These are phyloP conservation scores for Mythimna lalbum DNA, from an alignment of 2,888 invertebrate genomes.

Conservation along the genomic window DNA sequence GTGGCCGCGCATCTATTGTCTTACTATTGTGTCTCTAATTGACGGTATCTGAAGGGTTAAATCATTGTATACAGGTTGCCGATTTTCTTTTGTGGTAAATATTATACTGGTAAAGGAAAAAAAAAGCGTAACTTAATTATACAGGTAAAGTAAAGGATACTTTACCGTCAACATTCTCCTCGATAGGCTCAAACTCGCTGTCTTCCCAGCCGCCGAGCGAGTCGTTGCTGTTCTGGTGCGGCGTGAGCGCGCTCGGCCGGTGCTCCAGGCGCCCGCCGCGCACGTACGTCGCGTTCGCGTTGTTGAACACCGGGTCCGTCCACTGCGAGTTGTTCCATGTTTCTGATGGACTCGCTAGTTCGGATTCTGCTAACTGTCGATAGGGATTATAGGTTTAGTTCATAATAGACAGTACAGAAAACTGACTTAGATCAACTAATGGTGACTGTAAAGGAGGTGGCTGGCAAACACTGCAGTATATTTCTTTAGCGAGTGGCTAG, in stretches of 20 bases:
- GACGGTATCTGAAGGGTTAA: too few species aligned
- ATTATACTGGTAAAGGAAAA: too few species aligned
- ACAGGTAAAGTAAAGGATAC: too few species aligned
- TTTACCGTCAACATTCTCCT: constrained; percentile 91
- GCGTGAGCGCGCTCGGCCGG: constrained; percentile 74
- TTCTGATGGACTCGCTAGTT: constrained; percentile 91
- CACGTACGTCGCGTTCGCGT: constrained; percentile 81
- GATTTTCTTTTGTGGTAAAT: too few species aligned
- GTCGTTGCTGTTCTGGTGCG: constrained; percentile 88
- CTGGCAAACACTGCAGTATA: too few species aligned
- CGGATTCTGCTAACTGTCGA: constrained; percentile 86
- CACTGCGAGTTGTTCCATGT: constrained; percentile 91
- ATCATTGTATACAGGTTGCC: too few species aligned
- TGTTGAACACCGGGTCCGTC: constrained; percentile 77
- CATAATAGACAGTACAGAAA: constrained; percentile 29
- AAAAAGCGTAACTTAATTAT: too few species aligned
- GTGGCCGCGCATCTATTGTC: too few species aligned
- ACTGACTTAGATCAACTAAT: too few species aligned
- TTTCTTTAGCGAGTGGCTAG: too few species aligned
- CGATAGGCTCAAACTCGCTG: constrained; percentile 95
- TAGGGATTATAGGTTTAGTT: constrained; percentile 6
- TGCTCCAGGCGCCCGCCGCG: constrained; percentile 71
- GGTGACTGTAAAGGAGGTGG: too few species aligned
- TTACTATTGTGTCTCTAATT: too few species aligned
- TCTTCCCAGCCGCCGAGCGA: constrained; percentile 94